Evolutionary conservation across 1,140 invertebrate genomes (phyloP), one percentile per base, ranked within the genome.

Genomic region (Hermetia illucens): DNA sequence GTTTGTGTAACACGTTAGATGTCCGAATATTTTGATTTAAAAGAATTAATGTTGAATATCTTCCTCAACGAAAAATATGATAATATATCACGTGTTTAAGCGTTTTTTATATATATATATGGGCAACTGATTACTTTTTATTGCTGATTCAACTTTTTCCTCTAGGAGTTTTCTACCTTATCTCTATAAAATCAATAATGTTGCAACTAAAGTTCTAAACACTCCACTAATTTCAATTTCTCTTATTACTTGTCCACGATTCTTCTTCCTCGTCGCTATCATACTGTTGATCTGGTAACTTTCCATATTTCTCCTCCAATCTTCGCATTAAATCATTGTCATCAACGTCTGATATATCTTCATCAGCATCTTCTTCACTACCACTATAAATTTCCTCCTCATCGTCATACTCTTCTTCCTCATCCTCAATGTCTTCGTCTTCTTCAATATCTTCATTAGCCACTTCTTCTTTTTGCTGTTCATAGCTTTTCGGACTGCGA

Each of bases 251-350:
- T 64, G 61, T 58, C 62, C 59, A 58, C 46, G 51, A 54, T 35
- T 64, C 61, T 36, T 66, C 57, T 51, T 72, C 68, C 54, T 65
- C 65, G 38, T 69, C 64, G 25, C 67, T 64, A 20, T 60, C 56
- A 24, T 58, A 55, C 29, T 59, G 50, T 1, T 61, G 58, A 34
- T 66, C 62, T 19, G 71, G 65, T 34, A 81, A 58, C 44, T 74
- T 75, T 31, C 77, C 77, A 53, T 80, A 80, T 64, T 76, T 79
- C 15, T 69, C 74, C 57, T 80, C 76, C 27, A 81, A 52, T 49
- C 74, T 70, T 46, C 65, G 75, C 46, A 79, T 64, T 20, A 79
- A 57, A 45, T 79, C 76, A 2, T 65, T 64, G 53, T 81, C 70
- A 49, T 74, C 72, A 2, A 71, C 67, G 40, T 73, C 71, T 1